Evolutionary conservation across 2,113 vertebrate genomes (phyloP).

Genomic region (Paralichthys olivaceus): DNA sequence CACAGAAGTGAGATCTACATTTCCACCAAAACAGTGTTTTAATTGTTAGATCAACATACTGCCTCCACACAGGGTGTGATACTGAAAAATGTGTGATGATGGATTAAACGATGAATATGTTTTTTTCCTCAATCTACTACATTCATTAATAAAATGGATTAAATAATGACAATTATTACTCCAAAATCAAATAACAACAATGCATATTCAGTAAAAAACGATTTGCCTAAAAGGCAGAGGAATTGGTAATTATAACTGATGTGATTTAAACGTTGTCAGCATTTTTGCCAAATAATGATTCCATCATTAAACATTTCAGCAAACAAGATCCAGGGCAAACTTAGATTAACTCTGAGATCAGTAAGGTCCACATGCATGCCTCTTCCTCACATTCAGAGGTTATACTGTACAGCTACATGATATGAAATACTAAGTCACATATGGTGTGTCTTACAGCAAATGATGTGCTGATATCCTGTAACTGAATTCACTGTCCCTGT

Average conservation of each 20-base stretch:
- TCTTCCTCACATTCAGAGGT: background rate
- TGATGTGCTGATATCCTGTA: slow-evolving; percentile 12
- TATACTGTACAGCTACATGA: background rate
- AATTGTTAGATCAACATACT: too few species aligned
- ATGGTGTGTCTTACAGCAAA: background rate
- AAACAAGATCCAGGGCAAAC: background rate
- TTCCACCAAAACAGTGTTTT: background rate
- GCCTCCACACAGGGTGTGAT: too few species aligned
- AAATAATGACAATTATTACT: background rate
- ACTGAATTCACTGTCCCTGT: slow-evolving; percentile 38
- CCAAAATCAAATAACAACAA: background rate
- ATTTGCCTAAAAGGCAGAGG: too few species aligned
- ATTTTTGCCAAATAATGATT: too few species aligned
- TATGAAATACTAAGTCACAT: background rate
- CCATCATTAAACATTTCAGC: background rate
- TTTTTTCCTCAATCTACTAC: too few species aligned
- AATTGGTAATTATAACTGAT: too few species aligned
- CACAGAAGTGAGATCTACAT: background rate
- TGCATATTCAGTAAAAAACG: too few species aligned
- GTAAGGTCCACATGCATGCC: background rate
- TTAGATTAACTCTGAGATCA: background rate
- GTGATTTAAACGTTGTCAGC: too few species aligned
- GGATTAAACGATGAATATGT: background rate
- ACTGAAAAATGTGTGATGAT: background rate
- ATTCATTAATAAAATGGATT: background rate